phyloP scores from a whole-genome alignment of 2,113 vertebrate genomes.

The Sialia sialis region DNA sequence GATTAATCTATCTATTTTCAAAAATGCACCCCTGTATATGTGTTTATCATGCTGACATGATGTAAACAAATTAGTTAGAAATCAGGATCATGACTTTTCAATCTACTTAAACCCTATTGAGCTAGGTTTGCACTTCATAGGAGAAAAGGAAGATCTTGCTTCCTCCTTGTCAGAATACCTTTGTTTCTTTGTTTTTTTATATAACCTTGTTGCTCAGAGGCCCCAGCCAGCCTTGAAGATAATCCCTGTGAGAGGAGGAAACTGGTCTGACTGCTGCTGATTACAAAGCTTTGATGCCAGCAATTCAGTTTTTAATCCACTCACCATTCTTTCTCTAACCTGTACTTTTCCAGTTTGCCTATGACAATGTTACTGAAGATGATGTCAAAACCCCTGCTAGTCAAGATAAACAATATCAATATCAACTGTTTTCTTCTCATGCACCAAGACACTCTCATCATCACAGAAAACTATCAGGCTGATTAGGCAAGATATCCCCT shows the following conservation, averaged over 20 bases:
- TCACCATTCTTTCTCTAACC: neutral
- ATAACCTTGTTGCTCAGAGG: neutral
- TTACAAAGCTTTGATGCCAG: neutral
- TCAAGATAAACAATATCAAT: neutral
- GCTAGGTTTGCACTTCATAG: neutral
- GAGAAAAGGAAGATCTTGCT: neutral
- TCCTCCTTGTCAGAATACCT: neutral
- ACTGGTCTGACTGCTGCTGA: neutral
- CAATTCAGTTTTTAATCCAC: neutral
- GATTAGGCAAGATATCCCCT: neutral
- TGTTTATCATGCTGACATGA: neutral
- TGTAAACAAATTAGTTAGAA: neutral
- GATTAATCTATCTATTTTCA: neutral
- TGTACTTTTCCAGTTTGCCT: neutral
- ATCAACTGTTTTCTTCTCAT: neutral
- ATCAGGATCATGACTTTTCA: neutral
- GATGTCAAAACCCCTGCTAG: neutral
- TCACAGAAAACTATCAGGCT: neutral
- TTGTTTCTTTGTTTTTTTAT: neutral
- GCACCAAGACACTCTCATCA: neutral
- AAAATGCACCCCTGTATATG: neutral
- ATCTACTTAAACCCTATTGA: neutral
- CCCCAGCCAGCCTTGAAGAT: neutral
- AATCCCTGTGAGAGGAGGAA: neutral
- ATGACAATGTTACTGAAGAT: accelerated